These are phyloP conservation scores for Grantiella picta DNA, from an alignment of 2,113 vertebrate genomes.

Conservation along the genomic window DNA sequence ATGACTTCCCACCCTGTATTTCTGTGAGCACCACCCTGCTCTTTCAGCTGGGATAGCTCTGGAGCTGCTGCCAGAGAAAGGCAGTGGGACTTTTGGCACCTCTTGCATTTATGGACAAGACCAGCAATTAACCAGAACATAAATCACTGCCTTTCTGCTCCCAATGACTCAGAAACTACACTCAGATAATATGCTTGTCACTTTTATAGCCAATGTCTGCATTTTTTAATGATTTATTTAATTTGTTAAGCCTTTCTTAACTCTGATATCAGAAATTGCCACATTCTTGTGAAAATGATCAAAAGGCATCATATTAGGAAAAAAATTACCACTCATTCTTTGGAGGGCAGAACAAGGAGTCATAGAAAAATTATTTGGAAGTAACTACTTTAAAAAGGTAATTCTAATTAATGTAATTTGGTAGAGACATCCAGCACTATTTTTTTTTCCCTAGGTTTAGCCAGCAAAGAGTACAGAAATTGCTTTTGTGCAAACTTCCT, in stretches of 20 bases:
- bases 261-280: background rate
- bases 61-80: background rate
- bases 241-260: background rate
- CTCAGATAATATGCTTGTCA: background rate
- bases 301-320: background rate
- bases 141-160: background rate
- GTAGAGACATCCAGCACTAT: background rate
- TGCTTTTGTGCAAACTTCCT: background rate
- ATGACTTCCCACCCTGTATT: accelerated
- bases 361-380: background rate
- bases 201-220: background rate
- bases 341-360: background rate
- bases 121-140: background rate
- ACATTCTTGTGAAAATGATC: background rate
- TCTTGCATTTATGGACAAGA: background rate
- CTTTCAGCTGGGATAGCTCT: background rate
- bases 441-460: background rate
- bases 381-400: background rate
- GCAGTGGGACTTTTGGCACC: background rate
- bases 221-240: background rate
- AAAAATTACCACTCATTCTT: background rate
- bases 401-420: background rate
- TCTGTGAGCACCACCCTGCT: background rate
- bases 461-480: background rate
- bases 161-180: background rate